phyloP scores from a whole-genome alignment of 2,797 vertebrate species.

The Eulemur rubriventer region DNA sequence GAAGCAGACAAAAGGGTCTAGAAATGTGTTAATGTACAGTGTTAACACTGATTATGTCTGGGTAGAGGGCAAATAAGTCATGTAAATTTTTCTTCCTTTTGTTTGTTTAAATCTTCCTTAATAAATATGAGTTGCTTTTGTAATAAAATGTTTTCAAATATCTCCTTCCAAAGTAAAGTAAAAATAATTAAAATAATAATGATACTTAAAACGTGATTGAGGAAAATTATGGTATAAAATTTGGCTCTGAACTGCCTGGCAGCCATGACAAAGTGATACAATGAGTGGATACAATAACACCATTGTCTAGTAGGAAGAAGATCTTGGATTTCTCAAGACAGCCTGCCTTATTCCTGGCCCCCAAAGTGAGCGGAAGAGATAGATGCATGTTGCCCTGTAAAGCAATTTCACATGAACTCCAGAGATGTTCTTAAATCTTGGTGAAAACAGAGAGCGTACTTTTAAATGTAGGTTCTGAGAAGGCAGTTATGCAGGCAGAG shows the following conservation, averaged over 20 bases:
- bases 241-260: not conserved
- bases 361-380: not conserved
- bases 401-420: not conserved
- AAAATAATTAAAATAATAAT: not conserved
- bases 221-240: not conserved
- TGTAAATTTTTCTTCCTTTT: conserved; percentile 34
- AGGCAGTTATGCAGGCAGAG: not conserved
- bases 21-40: not conserved
- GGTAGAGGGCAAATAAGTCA: not conserved
- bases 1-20: not conserved
- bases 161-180: not conserved
- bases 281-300: not conserved
- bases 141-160: not conserved
- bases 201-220: not conserved
- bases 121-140: not conserved
- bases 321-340: not conserved
- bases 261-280: not conserved
- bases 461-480: not conserved
- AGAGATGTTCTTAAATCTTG: not conserved
- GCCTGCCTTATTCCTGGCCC: not conserved
- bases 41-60: not conserved
- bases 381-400: not conserved
- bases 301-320: not conserved
- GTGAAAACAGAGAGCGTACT: not conserved
- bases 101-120: not conserved